These are phyloP conservation scores for Ennomos fuscantarius DNA, from an alignment of 2,888 invertebrate species.

Conservation along the genomic window DNA sequence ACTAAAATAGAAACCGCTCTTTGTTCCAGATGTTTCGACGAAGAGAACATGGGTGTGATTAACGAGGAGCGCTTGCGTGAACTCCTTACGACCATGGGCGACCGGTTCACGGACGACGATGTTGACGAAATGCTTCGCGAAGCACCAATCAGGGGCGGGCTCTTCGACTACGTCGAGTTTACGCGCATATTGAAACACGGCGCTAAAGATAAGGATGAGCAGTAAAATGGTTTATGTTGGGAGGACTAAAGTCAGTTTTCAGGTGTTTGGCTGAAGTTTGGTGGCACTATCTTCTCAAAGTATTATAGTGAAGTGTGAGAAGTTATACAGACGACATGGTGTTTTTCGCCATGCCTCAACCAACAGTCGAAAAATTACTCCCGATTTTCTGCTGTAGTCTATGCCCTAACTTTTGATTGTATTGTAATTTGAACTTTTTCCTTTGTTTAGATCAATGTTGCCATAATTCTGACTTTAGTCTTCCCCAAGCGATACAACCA, in stretches of 20 bases:
- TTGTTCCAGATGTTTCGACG: slow-evolving; percentile 93
- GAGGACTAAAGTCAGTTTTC: slow-evolving; percentile 9
- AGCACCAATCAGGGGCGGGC: slow-evolving; percentile 97
- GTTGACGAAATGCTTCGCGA: slow-evolving; percentile 99
- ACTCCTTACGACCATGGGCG: slow-evolving; percentile 98
- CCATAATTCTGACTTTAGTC: slow-evolving; percentile 10
- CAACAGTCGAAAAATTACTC: too few relatives aligned
- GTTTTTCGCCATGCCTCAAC: too few relatives aligned
- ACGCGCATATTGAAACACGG: slow-evolving; percentile 99
- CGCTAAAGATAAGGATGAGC: slow-evolving; percentile 99
- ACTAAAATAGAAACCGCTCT: too few relatives aligned
- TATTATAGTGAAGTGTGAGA: too few relatives aligned
- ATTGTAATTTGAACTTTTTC: too few relatives aligned
- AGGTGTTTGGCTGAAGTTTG: too few relatives aligned
- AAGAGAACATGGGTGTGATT: slow-evolving; percentile 96
- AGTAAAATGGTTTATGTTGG: slow-evolving; percentile 74
- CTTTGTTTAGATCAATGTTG: neutral
- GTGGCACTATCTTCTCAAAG: too few relatives aligned
- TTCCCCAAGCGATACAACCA: neutral
- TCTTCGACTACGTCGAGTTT: slow-evolving; percentile 99
- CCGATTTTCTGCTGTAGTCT: too few relatives aligned
- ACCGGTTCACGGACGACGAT: slow-evolving; percentile 98
- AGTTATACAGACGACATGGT: too few relatives aligned
- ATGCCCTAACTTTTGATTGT: too few relatives aligned
- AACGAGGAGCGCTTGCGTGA: slow-evolving; percentile 98